Percentiles rank a stretch among this genome's conserved stretches.
phyloP scores from a whole-genome alignment of 2,113 vertebrate genomes.

The Cyphomyrus plagiostoma region DNA sequence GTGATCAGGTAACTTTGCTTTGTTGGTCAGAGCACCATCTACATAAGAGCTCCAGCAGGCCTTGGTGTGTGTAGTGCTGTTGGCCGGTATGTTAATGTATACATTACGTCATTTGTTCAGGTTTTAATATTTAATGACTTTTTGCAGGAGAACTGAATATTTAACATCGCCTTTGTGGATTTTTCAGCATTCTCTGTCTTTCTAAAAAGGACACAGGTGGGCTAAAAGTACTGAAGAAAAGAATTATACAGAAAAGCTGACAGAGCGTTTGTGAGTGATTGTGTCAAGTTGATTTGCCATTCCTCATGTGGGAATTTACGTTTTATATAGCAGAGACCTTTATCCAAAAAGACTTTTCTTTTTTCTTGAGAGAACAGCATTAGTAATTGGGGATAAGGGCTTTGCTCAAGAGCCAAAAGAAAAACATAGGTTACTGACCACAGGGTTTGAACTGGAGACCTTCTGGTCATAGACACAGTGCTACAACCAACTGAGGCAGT shows the following conservation, averaged over 20 bases:
- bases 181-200: neutral
- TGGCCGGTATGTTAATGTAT: neutral
- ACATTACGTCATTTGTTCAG: neutral
- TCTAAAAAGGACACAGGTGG: neutral
- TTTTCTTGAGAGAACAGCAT: neutral
- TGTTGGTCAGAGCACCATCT: neutral
- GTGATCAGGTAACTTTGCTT: slow-evolving; percentile 11
- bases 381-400: neutral
- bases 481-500: neutral
- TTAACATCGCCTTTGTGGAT: neutral
- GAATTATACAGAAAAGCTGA: neutral
- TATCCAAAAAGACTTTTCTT: neutral
- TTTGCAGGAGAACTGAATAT: neutral
- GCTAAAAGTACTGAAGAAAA: neutral
- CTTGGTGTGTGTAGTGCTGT: neutral
- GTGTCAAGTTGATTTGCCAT: neutral
- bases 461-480: neutral
- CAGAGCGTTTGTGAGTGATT: neutral
- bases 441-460: neutral
- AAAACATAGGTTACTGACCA: neutral
- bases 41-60: neutral
- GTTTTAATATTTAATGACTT: neutral
- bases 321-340: neutral
- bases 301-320: neutral
- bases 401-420: neutral